Conservation (phyloP, 2,888 invertebrate species). For the Sabellastarte sp. region DNA sequence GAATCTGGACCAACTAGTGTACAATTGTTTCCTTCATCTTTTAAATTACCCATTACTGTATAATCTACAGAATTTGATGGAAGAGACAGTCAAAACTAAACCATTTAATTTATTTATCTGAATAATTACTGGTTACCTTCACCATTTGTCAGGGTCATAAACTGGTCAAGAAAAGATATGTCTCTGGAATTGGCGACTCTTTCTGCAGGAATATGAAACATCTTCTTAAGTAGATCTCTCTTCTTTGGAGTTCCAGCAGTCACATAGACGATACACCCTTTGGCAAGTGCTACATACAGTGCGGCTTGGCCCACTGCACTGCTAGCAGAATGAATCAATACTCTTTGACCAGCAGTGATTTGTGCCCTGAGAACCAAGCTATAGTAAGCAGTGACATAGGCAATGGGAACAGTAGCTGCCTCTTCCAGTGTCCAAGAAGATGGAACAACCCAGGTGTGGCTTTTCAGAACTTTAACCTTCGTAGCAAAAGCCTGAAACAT, state of each 20-base stretch:
- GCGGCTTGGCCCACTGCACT: slow-evolving; percentile 95
- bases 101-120: no score
- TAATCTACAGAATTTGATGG: no score
- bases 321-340: slow-evolving; percentile 75
- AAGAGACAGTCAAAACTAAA: no score
- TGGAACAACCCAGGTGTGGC: slow-evolving; percentile 75
- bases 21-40: no score
- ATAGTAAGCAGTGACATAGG: slow-evolving; percentile 81
- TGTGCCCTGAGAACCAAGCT: slow-evolving; percentile 78
- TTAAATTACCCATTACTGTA: no score
- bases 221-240: not conserved
- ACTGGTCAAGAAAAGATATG: slow-evolving; percentile 1
- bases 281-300: slow-evolving; percentile 47
- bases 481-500: slow-evolving; percentile 10
- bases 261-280: not conserved
- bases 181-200: slow-evolving; percentile 4
- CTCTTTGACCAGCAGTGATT: slow-evolving; percentile 67
- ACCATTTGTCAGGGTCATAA: not conserved
- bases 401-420: slow-evolving; percentile 88
- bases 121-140: no score
- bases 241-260: not conserved
- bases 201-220: not conserved
- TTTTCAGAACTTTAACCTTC: slow-evolving; percentile 68
- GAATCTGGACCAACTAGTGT: no score
- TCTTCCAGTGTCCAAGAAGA: slow-evolving; percentile 80